Evolutionary conservation across 2,113 vertebrate species (phyloP), one percentile per base, ranked within the genome.

Genomic region (Phyllostomus hastatus): DNA sequence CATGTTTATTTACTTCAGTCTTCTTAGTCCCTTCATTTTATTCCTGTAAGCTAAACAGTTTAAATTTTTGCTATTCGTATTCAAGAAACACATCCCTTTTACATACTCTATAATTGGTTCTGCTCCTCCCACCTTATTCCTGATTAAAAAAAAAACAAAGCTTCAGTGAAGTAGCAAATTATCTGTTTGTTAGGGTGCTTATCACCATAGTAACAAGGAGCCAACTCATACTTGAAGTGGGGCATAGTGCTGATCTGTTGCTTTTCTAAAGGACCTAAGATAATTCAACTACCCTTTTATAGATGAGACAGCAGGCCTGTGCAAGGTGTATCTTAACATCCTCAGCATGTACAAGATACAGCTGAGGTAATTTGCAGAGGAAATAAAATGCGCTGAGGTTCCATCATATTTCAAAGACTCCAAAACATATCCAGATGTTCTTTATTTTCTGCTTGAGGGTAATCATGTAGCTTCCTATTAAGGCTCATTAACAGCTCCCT

Each of bases 61-160:
- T 90, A 83, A 83, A 93, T 89, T 86, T 61, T 78, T 94, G 28
- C 86, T 96, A 67, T 79, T 92, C 20, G 75, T 67, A 93, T 46
- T 93, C 8, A 69, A 97, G 79, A 93, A 87, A 54, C 70, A 69
- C 19, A 92, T 7, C 81, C 10, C 72, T 93, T 93, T 91, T 90
- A 91, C 14, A 80, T 24, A 87, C n/a, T 91, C 28, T 41, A 48
- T 75, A 96, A 95, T 95, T 96, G 69, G 41, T 87, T 95, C 59
- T 95, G n/a, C 41, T 80, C 43, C 57, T 97, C 79, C 92, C 46
- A 70, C 59, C 35, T 92, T 48, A 75, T 82, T 90, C 48, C 38
- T 95, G 43, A 93, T 95, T 28, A 26, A 59, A 59, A 61, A 54
- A 85, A 88, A 73, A 90, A 92, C 48, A 84, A 96, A 90, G 95